Evolutionary conservation across 1,140 invertebrate species (phyloP).

Genomic region (Drosophila teissieri): DNA sequence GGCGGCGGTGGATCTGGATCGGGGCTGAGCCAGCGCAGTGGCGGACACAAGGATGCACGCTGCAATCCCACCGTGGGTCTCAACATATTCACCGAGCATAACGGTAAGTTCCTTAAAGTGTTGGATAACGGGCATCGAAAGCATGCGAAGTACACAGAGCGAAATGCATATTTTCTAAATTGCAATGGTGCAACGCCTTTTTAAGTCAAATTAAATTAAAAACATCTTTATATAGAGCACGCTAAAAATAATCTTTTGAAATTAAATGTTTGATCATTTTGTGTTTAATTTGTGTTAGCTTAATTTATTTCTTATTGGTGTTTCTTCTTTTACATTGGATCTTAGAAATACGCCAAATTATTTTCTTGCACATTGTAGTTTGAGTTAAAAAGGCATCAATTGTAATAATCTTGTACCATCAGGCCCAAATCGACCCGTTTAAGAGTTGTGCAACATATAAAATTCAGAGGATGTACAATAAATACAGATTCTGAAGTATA

Average conservation of each 20-base stretch:
- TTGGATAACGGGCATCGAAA: slow-evolving; percentile 5
- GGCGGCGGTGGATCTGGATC: slow-evolving; percentile 84
- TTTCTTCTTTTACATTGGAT: no score
- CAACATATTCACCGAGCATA: slow-evolving; percentile 96
- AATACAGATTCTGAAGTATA: not conserved
- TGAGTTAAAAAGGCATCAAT: not conserved
- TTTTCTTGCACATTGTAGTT: not conserved
- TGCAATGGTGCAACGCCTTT: not conserved
- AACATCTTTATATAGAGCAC: not conserved
- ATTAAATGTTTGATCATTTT: not conserved
- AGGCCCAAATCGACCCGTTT: not conserved
- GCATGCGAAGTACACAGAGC: slow-evolving; percentile 24
- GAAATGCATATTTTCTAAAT: slow-evolving; percentile 8
- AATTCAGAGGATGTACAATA: not conserved
- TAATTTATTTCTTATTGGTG: no score
- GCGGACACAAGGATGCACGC: slow-evolving; percentile 90
- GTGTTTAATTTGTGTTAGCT: no score
- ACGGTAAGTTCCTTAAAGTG: slow-evolving; percentile 87
- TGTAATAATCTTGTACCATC: not conserved
- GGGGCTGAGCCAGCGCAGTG: slow-evolving; percentile 82
- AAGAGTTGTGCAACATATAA: not conserved
- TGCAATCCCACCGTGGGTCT: slow-evolving; percentile 88
- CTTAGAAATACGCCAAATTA: no score
- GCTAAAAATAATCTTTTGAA: not conserved
- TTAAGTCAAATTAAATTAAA: not conserved